Evolutionary conservation across 2,888 invertebrate genomes (phyloP).

Genomic region (Adela reaumurella): DNA sequence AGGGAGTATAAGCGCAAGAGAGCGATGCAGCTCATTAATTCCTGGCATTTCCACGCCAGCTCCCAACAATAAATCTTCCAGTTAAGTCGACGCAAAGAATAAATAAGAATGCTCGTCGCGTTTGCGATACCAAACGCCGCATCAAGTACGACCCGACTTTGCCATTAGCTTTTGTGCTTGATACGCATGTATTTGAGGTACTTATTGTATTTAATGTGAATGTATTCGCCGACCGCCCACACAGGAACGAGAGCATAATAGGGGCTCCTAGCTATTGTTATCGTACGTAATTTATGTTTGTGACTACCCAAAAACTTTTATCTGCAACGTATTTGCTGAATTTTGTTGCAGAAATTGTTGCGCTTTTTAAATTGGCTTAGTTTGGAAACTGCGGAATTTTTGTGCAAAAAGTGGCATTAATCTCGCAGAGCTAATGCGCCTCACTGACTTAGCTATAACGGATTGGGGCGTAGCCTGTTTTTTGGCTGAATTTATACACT

Average conservation of each 20-base stretch:
- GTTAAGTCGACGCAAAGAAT: background rate
- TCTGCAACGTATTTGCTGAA: background rate
- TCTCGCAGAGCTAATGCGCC: no score
- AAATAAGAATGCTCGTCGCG: background rate
- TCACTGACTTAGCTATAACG: no score
- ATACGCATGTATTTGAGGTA: no score
- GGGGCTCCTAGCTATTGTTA: background rate
- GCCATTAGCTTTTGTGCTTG: background rate
- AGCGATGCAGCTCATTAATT: no score
- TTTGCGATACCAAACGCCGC: background rate
- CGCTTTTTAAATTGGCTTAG: no score
- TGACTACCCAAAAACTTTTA: background rate
- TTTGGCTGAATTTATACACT: no score
- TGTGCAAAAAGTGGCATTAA: no score
- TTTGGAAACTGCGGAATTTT: no score
- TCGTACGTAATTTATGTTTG: background rate
- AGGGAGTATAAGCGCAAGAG: no score
- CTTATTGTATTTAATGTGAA: no score
- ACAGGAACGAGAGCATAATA: background rate
- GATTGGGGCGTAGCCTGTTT: no score
- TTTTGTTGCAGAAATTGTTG: background rate
- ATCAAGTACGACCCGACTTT: background rate
- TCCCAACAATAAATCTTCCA: background rate
- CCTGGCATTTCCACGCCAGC: background rate
- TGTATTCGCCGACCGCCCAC: background rate